Evolutionary conservation across 2,888 invertebrate species (phyloP).

Genomic region (Andricus curvator): DNA sequence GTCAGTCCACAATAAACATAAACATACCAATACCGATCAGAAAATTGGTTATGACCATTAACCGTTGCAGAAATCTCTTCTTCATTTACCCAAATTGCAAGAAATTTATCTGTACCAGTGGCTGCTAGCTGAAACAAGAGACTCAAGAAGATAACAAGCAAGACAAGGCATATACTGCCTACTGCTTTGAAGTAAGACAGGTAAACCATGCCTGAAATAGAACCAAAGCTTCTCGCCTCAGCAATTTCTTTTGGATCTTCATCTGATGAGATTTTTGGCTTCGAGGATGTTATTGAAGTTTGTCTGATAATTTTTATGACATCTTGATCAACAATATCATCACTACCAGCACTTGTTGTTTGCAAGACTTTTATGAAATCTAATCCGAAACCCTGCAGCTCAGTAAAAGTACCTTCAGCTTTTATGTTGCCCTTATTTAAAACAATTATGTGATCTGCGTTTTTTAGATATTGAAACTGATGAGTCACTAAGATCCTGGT

Average conservation of each 20-base stretch:
- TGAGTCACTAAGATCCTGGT: slow-evolving; percentile 71
- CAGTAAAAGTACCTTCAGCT: slow-evolving; percentile 82
- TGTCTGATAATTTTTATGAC: neutral
- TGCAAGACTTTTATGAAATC: slow-evolving; percentile 78
- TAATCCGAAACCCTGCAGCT: slow-evolving; percentile 81
- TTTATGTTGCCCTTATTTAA: slow-evolving; percentile 81
- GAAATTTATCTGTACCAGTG: slow-evolving; percentile 75
- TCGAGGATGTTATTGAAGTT: neutral
- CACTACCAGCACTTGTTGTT: neutral
- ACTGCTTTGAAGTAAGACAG: slow-evolving; percentile 70
- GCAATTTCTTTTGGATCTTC: slow-evolving; percentile 10
- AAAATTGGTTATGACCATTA: slow-evolving; percentile 33
- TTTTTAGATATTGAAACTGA: slow-evolving; percentile 88
- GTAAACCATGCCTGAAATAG: slow-evolving; percentile 60
- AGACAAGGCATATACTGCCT: slow-evolving; percentile 62
- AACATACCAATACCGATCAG: slow-evolving; percentile 74
- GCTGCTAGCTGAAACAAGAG: slow-evolving; percentile 66
- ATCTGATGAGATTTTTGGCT: slow-evolving; percentile 10
- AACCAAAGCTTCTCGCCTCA: slow-evolving; percentile 56
- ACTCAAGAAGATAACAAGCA: slow-evolving; percentile 21
- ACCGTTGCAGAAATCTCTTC: slow-evolving; percentile 75
- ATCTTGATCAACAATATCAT: neutral
- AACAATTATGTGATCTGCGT: slow-evolving; percentile 81
- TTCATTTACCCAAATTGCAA: slow-evolving; percentile 79
- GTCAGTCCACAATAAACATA: slow-evolving; percentile 80